A percentile compares a stretch with the other conserved stretches of the same genome.
These are phyloP conservation scores for Apocrypta bakeri DNA, from an alignment of 1,140 invertebrate species.

Conservation along the genomic window DNA sequence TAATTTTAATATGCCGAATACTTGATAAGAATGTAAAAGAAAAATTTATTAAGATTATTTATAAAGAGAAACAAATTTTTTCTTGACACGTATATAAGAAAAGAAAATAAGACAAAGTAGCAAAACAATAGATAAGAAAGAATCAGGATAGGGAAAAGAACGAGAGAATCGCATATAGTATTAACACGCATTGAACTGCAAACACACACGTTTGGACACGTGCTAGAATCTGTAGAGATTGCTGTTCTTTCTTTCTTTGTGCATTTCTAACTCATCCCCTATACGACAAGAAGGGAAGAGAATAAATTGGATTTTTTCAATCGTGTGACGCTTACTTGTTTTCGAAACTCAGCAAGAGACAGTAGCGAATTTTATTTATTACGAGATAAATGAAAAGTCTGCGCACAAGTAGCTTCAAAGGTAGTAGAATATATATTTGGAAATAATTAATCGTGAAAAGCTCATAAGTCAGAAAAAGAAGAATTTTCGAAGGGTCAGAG, in stretches of 20 bases:
- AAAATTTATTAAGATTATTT: no score
- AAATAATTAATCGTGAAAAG: no score
- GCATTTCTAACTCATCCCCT: neutral
- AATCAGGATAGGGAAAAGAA: no score
- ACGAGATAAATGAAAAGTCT: neutral
- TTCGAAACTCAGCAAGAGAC: neutral
- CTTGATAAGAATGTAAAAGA: no score
- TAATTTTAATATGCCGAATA: no score
- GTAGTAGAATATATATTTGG: no score
- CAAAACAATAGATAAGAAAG: neutral
- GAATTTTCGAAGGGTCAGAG: no score
- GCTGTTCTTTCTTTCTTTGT: neutral
- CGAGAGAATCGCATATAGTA: no score
- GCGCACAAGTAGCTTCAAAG: neutral
- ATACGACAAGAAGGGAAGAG: neutral
- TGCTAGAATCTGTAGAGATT: neutral
- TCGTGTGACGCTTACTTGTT: neutral
- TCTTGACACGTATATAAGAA: no score
- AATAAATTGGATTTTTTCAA: neutral
- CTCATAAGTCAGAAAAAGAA: no score
- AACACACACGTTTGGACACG: neutral
- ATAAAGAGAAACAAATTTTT: no score
- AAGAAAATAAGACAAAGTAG: no score
- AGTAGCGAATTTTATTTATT: neutral
- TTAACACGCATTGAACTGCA: neutral